Evolutionary conservation across 2,888 invertebrate species (phyloP), one percentile per base, ranked within the genome.

Genomic region (Pantelozetes paolii): DNA sequence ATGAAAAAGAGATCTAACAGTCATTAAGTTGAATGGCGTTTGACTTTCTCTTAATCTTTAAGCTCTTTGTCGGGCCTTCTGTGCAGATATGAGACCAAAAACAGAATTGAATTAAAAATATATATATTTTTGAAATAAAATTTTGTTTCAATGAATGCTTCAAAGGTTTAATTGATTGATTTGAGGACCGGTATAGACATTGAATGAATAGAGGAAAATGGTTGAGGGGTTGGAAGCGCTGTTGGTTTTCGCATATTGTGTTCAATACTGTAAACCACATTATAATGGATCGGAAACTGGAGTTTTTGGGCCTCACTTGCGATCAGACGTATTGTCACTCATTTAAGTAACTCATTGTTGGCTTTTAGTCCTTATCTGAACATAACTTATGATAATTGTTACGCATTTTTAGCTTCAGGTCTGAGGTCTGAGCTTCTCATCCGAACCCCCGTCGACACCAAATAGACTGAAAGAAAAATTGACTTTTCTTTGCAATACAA

Each of bases 1-100:
- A 57, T 57, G 57, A 57, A 57, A 57, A 57, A 57, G 57, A 57
- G 57, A 57, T 57, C 57, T 57, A 57, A 57, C 57, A 57, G 23
- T 57, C 57, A 57, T 57, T 57, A 57, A 57, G 23, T 57, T 57
- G 57, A 57, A 28, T 57, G 57, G 57, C 57, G 57, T 57, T 26
- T 57, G 57, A 57, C 57, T 28, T 57, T 57, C 28, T 57, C 57
- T 57, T 5, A 2, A 45, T 45, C 13, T 15, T 15, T 45, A 15
- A 13, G 18, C 45, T 57, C 28, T 23, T 57, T 28, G 57, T 23
- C 28, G 28, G 50, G 23, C n/a, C 28, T 23, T 23, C 26, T 57
- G 26, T 23, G 2, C n/a, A 57, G 9, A 23, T 57, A 28, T 57
- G 57, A 50, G 18, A 26, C 23, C 23, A 57, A 2, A 57, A 57